phyloP scores from a whole-genome alignment of 1,140 invertebrate species.

The Magallana gigas region DNA sequence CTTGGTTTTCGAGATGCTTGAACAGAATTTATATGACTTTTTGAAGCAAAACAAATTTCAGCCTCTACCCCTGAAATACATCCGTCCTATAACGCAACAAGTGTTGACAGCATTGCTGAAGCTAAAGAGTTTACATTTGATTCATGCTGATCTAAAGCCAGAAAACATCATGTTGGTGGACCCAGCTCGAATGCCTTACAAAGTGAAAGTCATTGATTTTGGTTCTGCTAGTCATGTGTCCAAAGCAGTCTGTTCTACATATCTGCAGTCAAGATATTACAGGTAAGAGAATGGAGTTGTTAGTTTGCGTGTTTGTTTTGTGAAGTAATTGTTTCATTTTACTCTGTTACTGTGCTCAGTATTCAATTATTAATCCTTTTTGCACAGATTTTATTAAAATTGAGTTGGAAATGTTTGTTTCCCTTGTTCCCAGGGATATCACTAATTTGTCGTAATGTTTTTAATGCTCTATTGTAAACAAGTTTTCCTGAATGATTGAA shows the following conservation, averaged over 20 bases:
- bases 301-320: too few species aligned
- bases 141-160: conserved; percentile 99
- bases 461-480: too few species aligned
- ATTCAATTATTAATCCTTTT: too few species aligned
- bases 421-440: too few species aligned
- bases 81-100: conserved; percentile 98
- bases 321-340: too few species aligned
- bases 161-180: conserved; percentile 99
- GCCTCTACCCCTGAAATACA: conserved; percentile 97
- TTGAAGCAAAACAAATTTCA: conserved; percentile 99
- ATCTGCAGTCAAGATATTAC: conserved; percentile 99
- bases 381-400: too few species aligned
- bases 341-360: too few species aligned
- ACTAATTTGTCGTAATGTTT: too few species aligned
- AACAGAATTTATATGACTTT: conserved; percentile 99
- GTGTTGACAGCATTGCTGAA: conserved; percentile 98
- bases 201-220: conserved; percentile 98
- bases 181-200: conserved; percentile 96
- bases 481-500: too few species aligned
- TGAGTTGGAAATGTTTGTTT: too few species aligned
- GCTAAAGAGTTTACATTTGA: conserved; percentile 98
- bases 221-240: conserved; percentile 99
- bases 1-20: conserved; percentile 99
- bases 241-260: conserved; percentile 99
- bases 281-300: conserved; percentile 77